These are phyloP conservation scores for Noctua janthina DNA, from an alignment of 2,888 invertebrate species.

Conservation along the genomic window DNA sequence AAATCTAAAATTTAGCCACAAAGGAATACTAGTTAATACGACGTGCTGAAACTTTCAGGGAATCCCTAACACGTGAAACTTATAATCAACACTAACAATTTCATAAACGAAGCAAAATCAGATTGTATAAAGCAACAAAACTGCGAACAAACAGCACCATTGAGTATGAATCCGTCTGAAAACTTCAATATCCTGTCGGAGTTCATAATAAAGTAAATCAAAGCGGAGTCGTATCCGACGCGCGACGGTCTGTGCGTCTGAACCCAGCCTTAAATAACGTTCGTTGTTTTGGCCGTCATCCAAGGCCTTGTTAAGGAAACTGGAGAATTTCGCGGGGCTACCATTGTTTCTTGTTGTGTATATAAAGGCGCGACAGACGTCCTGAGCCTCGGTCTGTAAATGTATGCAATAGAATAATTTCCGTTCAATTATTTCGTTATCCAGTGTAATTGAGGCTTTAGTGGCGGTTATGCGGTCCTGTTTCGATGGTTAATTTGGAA, in stretches of 20 bases:
- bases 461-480: conserved; percentile 47
- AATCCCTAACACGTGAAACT: conserved; percentile 5
- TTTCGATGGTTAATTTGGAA: conserved; percentile 43
- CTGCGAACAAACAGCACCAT: conserved; percentile 48
- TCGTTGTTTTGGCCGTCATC: conserved; percentile 85
- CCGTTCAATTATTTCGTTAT: conserved; percentile 68
- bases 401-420: conserved; percentile 69
- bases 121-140: conserved; percentile 29
- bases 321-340: conserved; percentile 80
- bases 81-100: conserved; percentile 27
- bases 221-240: conserved; percentile 52
- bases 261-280: conserved; percentile 75
- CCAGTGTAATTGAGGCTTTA: conserved; percentile 61
- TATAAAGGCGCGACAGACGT: conserved; percentile 73
- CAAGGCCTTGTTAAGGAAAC: conserved; percentile 88
- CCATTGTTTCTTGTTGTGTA: conserved; percentile 83
- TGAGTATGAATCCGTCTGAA: conserved; percentile 52
- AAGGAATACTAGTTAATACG: neutral
- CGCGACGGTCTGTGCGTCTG: conserved; percentile 68
- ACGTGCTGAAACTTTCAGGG: neutral
- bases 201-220: conserved; percentile 63
- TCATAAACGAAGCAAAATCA: conserved; percentile 23
- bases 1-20: neutral
- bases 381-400: conserved; percentile 66
- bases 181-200: conserved; percentile 65